These are phyloP conservation scores for Nycticorax nycticorax DNA, from an alignment of 2,113 vertebrate genomes.

Conservation along the genomic window DNA sequence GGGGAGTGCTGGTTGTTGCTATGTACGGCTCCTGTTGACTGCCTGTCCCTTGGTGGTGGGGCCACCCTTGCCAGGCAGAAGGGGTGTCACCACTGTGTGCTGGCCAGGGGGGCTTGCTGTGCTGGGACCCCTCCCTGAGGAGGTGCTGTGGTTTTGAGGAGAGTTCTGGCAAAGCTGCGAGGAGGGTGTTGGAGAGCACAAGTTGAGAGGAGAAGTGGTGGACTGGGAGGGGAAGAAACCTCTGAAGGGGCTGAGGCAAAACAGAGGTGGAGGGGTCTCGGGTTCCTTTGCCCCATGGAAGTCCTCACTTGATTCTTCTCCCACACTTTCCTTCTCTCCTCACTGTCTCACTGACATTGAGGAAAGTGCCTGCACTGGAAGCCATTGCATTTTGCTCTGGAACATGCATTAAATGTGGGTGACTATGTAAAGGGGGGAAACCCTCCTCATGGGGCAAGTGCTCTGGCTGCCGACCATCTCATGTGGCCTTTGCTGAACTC, in stretches of 20 bases:
- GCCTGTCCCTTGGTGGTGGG: not conserved
- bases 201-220: not conserved
- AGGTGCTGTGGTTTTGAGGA: not conserved
- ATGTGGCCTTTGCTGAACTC: not conserved
- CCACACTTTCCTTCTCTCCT: not conserved
- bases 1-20: not conserved
- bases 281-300: not conserved
- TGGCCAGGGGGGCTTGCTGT: rapidly evolving
- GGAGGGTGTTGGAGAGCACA: not conserved
- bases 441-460: rapidly evolving
- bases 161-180: not conserved
- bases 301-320: not conserved
- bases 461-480: not conserved
- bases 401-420: not conserved
- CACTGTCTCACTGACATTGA: not conserved
- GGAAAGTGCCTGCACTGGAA: not conserved
- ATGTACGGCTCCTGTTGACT: not conserved
- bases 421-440: not conserved
- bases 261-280: not conserved
- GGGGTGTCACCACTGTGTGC: rapidly evolving
- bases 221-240: not conserved
- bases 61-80: not conserved
- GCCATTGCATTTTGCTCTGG: not conserved
- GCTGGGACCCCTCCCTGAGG: not conserved
- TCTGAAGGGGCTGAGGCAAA: not conserved